Evolutionary conservation across 2,113 vertebrate genomes (phyloP), one percentile per base, ranked within the genome.

Genomic region (Misgurnus mizolepis): DNA sequence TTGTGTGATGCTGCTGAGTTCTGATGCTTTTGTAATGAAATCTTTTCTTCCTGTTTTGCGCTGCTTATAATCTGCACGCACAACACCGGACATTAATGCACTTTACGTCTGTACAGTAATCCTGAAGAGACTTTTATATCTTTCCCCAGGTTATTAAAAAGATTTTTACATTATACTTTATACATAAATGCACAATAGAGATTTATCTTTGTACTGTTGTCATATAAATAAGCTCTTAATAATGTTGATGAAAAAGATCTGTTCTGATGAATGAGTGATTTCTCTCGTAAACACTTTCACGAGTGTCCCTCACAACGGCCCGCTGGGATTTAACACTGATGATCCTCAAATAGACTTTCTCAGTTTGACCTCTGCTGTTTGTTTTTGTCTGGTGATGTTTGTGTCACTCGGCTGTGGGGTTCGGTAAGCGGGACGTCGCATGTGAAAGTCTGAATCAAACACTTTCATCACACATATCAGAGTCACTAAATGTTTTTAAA

Each of bases 391-490:
- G 90, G 90, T 88, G 90, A 91, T 93, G 92, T 93, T 56, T 94
- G 92, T 93, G 40, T 94, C 92, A 91, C 89, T 91, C 89, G 89
- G 92, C 89, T 92, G 58, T 95, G 94, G 2, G 94, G 93, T 94
- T 91, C 93, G 92, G 94, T 95, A 95, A 95, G 94, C 87, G 96
- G 90, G 88, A 69, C 82, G 84, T 90, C 87, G 83, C 87, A 91
- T 94, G 89, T 82, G 89, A 85, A 88, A 76, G 82, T 39, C 91
- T 27, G 50, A 45, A 50, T 62, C 40, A 93, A 91, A 67, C 67
- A 45, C 8, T 45, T 45, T 34, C 27, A 34, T 34, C 27, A 34
- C 3, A 34, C 27, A 34, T 34, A 34, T 34, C 27, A 34, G 27
- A 3, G 3, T 34, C 27, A 34, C 2, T 34, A 34, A 34, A 34